Evolutionary conservation across 2,888 invertebrate species (phyloP), one percentile per base, ranked within the genome.

Genomic region (Oscheius sp.): DNA sequence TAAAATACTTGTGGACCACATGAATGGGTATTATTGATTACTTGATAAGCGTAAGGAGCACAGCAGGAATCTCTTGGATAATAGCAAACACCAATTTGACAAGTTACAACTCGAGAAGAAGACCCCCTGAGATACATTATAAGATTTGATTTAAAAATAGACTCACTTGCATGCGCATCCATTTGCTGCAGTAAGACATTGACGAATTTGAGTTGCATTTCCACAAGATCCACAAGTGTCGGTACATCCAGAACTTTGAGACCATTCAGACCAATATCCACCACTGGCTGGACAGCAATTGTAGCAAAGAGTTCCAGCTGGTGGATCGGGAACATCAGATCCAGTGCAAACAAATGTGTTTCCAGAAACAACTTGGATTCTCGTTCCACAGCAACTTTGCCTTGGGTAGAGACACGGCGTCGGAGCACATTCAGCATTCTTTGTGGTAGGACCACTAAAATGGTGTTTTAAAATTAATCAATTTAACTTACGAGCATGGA

Each of bases 41-140:
- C 72, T 12, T 69, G 71, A 8, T 71, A 66, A 0, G 45, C 15
- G 33, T 53, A 75, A 12, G 71, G 71, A 15, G 65, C n/a, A 42
- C 77, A 78, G 46, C 77, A 78, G 10, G 75, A 70, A 17, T 69
- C 63, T 6, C 58, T 10, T 2, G 77, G 77, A 66, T 70, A 78
- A 31, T 69, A 75, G 34, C 77, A 78, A 12, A 75, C 75, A 6
- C 71, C 71, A 25, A 74, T 78, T 39, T 70, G 65, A 50, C 76
- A 76, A 27, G 74, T 74, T 53, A 70, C 42, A 4, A 70, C 27
- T 55, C 73, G 73, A 15, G 57, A 61, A 15, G 66, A 69, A 1
- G 17, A 5, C 8, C 77, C 77, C 15, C 76, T 76, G 57, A 52
- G 34, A 33, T 15, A 33, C 15, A 48, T 3, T n/a, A 15, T n/a